phyloP scores from a whole-genome alignment of 2,797 vertebrate genomes.

The Anguilla megastoma region DNA sequence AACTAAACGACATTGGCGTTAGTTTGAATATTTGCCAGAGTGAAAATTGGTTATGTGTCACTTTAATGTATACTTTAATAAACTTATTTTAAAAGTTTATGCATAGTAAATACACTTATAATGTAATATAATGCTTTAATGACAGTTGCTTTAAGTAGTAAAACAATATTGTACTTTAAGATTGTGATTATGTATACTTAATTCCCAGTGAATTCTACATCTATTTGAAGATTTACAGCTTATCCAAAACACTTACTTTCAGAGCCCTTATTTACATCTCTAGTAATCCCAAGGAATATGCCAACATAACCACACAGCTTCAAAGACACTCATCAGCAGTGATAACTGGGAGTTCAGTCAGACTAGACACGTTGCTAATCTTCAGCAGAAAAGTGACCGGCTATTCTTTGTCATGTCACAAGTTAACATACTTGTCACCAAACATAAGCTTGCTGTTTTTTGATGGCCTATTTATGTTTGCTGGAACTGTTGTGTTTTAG shows the following conservation, averaged over 20 bases:
- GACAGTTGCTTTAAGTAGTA: background rate
- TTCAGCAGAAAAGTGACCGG: background rate
- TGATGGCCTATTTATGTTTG: constrained; percentile 41
- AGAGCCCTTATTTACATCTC: background rate
- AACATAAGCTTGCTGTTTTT: constrained; percentile 61
- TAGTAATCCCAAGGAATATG: background rate
- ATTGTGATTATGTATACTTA: background rate
- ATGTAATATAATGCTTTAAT: background rate
- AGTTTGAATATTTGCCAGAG: background rate
- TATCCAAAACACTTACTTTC: background rate
- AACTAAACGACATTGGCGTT: background rate
- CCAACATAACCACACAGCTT: background rate
- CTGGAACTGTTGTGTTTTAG: constrained; percentile 46
- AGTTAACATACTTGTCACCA: constrained; percentile 69
- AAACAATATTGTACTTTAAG: background rate
- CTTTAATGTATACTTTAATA: background rate
- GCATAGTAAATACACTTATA: too few relatives aligned
- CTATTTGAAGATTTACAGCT: background rate
- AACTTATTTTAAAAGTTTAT: background rate
- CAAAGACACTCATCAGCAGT: background rate
- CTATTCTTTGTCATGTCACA: constrained; percentile 56
- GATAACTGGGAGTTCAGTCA: background rate
- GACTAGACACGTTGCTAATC: constrained; percentile 2
- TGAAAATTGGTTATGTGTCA: background rate
- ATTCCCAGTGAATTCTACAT: background rate